Evolutionary conservation across 1,140 invertebrate genomes (phyloP).

Genomic region (Drosophila kepulauana): DNA sequence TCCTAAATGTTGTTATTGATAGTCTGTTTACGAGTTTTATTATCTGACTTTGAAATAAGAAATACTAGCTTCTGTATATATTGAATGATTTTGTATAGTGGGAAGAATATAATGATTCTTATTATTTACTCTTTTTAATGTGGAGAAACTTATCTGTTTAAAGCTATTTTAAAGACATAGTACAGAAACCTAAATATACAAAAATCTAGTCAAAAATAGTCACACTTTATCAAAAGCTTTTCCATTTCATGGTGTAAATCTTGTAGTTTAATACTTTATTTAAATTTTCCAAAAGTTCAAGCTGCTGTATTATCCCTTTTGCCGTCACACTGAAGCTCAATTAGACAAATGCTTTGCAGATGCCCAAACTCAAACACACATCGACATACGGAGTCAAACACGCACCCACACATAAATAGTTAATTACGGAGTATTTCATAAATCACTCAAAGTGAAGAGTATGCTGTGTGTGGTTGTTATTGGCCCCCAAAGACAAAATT

Average conservation of each 20-base stretch:
- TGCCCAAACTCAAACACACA: background rate
- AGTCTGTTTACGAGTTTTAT: slow-evolving; percentile 43
- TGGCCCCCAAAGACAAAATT: slow-evolving; percentile 56
- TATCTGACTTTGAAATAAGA: background rate
- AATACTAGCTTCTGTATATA: background rate
- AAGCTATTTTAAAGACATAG: too few relatives aligned
- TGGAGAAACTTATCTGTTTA: too few relatives aligned
- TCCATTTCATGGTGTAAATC: background rate
- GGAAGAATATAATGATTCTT: too few relatives aligned
- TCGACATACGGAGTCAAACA: background rate
- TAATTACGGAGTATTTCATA: slow-evolving; percentile 81
- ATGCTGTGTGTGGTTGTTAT: slow-evolving; percentile 28
- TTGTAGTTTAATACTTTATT: background rate
- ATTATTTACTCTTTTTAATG: too few relatives aligned
- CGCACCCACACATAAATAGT: slow-evolving; percentile 70
- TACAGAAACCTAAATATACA: too few relatives aligned
- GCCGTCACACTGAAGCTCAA: background rate
- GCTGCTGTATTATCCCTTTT: slow-evolving; percentile 2
- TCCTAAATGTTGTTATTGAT: slow-evolving; percentile 17
- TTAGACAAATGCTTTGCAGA: slow-evolving; percentile 18
- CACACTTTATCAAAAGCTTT: too few relatives aligned
- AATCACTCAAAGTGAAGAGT: slow-evolving; percentile 70
- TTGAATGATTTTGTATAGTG: background rate
- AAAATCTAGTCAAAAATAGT: too few relatives aligned
- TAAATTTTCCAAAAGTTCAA: background rate